Evolutionary conservation across 2,888 invertebrate genomes (phyloP).

Genomic region (Cryptops parisi): DNA sequence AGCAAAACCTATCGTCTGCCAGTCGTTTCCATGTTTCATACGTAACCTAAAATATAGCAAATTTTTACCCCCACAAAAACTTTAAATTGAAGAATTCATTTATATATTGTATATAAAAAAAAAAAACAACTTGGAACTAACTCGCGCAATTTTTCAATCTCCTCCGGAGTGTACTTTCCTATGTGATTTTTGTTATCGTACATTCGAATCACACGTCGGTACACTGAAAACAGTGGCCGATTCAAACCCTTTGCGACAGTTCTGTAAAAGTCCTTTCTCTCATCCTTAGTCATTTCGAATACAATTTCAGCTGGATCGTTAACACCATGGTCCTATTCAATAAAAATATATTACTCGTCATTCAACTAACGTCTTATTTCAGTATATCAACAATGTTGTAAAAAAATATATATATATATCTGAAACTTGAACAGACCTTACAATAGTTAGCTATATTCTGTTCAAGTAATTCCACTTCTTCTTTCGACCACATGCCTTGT

Average conservation of each 20-base stretch:
- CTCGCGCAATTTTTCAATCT: constrained; percentile 32
- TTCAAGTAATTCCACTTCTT: constrained; percentile 33
- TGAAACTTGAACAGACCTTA: constrained; percentile 23
- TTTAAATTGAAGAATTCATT: too few species aligned
- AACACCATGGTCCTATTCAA: constrained; percentile 29
- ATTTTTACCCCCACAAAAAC: too few species aligned
- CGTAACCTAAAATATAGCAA: constrained; percentile 18
- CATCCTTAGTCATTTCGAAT: constrained; percentile 36
- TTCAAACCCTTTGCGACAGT: constrained; percentile 33
- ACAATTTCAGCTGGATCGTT: constrained; percentile 33
- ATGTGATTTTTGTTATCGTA: constrained; percentile 37
- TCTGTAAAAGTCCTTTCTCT: constrained; percentile 36
- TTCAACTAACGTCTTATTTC: too few species aligned
- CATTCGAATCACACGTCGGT: constrained; percentile 35
- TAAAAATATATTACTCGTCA: neutral
- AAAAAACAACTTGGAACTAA: constrained; percentile 21
- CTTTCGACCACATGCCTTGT: constrained; percentile 36
- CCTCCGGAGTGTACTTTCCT: constrained; percentile 35
- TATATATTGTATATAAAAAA: neutral
- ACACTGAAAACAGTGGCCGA: constrained; percentile 36
- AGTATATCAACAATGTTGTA: too few species aligned
- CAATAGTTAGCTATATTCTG: constrained; percentile 33
- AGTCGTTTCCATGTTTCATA: constrained; percentile 34
- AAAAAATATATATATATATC: neutral
- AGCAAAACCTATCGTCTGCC: constrained; percentile 34